Evolutionary conservation across 2,888 invertebrate genomes (phyloP).

Genomic region (Heteromurus nitidus): DNA sequence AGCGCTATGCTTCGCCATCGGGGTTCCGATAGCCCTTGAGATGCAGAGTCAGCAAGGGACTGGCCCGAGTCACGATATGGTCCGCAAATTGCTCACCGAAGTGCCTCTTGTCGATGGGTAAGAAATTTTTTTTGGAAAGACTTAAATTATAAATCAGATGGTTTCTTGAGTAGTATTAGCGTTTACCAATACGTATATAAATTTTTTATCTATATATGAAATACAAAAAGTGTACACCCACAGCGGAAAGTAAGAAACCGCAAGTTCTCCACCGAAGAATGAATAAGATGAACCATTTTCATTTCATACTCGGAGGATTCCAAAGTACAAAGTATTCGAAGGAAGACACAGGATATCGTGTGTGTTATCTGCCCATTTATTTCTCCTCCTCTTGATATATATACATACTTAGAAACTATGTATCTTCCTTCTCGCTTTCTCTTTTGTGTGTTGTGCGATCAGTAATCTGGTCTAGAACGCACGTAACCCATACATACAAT

Average conservation of each 20-base stretch:
- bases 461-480: neutral
- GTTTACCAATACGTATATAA: too few relatives aligned
- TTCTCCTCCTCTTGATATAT: constrained; percentile 2
- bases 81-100: constrained; percentile 72
- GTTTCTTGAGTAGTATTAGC: too few relatives aligned
- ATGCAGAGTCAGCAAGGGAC: constrained; percentile 71
- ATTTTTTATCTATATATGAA: too few relatives aligned
- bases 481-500: constrained; percentile 31
- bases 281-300: constrained; percentile 13
- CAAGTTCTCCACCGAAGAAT: too few relatives aligned
- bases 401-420: neutral
- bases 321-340: constrained; percentile 14
- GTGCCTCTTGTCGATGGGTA: constrained; percentile 72
- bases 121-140: constrained; percentile 31
- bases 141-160: constrained; percentile 11
- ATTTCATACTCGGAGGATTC: constrained; percentile 30
- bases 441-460: constrained; percentile 9
- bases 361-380: constrained; percentile 37
- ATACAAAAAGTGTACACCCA: too few relatives aligned
- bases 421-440: neutral
- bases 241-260: too few relatives aligned
- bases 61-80: constrained; percentile 68
- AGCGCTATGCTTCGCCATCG: constrained; percentile 66
- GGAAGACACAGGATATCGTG: constrained; percentile 2
- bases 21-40: constrained; percentile 72